Base-by-base conservation (phyloP, 2,888 invertebrate species). In the Chrysolina americana region DNA sequence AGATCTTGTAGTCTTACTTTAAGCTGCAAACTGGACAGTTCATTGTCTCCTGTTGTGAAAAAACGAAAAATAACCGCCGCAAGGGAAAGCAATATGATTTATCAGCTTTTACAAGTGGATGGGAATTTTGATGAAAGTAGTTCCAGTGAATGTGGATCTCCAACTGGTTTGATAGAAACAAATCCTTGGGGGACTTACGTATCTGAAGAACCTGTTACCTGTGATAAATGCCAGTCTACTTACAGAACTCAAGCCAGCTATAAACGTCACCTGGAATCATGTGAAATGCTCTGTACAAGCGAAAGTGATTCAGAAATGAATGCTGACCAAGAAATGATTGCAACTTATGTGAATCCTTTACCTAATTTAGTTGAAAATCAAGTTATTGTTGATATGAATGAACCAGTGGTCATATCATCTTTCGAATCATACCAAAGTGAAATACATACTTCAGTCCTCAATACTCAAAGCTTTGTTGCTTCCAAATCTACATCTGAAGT, bases 141-240 rank as follows among this genome's bases (percentile, higher is more conserved):
- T 77, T 88, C 89, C 4, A 89, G 89, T 75, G 90, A 90, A 76
- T 89, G 89, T 79, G 89, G 88, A 66, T 86, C 85, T 9, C 82
- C 83, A 9, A 79, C 79, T 36, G 81, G 76, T 6, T 78, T 73
- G 17, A 59, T 81, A 78, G 84, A 73, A n/a, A 81, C 83, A 64
- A 80, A 82, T 65, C 79, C 84, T 6, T 86, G 87, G 80, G 81
- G 76, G 41, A 76, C 84, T 3, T 80, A 89, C 64, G 89, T 90
- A 70, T 89, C 90, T 53, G 94, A 94, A 81, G 92, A 93, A 81
- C 94, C 95, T 9, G 96, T 97, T 0, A 94, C 95, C 82, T 98
- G 97, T 87, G 93, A 94, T 81, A 92, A 95, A 78, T 98, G 97
- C 85, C 95, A 95, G 82, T 94, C 96, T 84, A 95, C 95, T 2